Evolutionary conservation across 2,888 invertebrate genomes (phyloP).

Genomic region (Adineta ricciae): DNA sequence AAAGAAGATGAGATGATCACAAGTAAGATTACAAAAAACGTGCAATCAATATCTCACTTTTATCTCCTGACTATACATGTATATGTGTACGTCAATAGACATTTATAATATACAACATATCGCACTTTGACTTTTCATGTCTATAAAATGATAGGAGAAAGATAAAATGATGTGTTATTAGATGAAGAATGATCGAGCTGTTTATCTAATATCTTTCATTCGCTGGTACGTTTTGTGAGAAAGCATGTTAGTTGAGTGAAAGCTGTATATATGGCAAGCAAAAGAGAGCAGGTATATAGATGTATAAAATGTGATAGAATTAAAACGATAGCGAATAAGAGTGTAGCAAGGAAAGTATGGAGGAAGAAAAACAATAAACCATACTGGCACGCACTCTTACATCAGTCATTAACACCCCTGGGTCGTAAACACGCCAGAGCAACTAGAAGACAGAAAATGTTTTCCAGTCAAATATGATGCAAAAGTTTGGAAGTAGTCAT

Average conservation of each 20-base stretch:
- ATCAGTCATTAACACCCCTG: neutral
- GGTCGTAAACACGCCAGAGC: constrained; percentile 1
- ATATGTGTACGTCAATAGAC: too few relatives aligned
- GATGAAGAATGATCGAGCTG: neutral
- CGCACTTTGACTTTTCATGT: neutral
- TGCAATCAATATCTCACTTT: neutral
- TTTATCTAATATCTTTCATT: neutral
- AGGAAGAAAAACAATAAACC: neutral
- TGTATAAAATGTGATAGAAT: neutral
- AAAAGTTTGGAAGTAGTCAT: neutral
- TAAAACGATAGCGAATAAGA: neutral
- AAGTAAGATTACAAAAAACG: neutral
- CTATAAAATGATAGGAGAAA: neutral
- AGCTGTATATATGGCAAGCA: neutral
- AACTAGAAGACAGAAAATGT: neutral
- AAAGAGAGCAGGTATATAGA: neutral
- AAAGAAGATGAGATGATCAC: neutral
- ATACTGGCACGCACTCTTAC: neutral
- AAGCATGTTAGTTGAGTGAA: neutral
- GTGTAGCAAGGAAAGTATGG: neutral
- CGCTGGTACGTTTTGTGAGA: neutral
- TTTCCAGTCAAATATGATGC: neutral
- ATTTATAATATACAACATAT: neutral
- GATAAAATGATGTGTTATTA: neutral
- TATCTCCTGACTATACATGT: neutral